Evolutionary conservation across 2,113 vertebrate genomes (phyloP), one percentile per base, ranked within the genome.

Genomic region (Mus spicilegus): DNA sequence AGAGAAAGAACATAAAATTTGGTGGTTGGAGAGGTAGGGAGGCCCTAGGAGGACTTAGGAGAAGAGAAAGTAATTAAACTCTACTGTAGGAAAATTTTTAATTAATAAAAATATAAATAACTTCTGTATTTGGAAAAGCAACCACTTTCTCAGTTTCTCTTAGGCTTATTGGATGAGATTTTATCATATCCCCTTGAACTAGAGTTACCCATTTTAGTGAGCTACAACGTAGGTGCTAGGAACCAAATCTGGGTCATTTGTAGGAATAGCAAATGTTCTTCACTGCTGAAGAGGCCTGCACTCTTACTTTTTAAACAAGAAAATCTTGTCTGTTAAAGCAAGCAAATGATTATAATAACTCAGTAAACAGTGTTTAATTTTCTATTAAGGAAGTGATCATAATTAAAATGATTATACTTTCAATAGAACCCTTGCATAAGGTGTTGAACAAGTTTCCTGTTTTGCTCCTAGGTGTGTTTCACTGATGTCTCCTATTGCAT

Each of bases 371-470:
- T 92, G 58, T 8, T 94, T 93, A 92, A 61, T 81, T 96, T 97
- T 85, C 73, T 76, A 69, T 92, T 89, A 88, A 36, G 80, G 77
- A 96, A 97, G 87, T 80, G 65, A 90, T 91, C 92, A 54, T 87
- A 84, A 91, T 97, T 95, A 61, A 26, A 90, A 72, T 56, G 46
- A 93, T 92, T 95, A n/a, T 51, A 87, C 82, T 97, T 95, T 94
- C 91, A 96, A 91, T 94, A 63, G 51, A 91, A 30, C 85, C 36
- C 73, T 94, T 92, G 46, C 5, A 92, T 95, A 89, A 96, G 46
- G 1, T 87, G 89, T 95, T 96, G 92, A 89, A 95, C 86, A 94
- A 91, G 82, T 81, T 87, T 78, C 92, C 46, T 36, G 87, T 93
- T 93, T 89, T 24, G 7, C 36, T 49, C 72, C 28, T 4, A 58